Percentiles rank a stretch among this genome's conserved stretches.
These are phyloP conservation scores for Lasiurus cinereus DNA, from an alignment of 2,113 vertebrate species.

Conservation along the genomic window DNA sequence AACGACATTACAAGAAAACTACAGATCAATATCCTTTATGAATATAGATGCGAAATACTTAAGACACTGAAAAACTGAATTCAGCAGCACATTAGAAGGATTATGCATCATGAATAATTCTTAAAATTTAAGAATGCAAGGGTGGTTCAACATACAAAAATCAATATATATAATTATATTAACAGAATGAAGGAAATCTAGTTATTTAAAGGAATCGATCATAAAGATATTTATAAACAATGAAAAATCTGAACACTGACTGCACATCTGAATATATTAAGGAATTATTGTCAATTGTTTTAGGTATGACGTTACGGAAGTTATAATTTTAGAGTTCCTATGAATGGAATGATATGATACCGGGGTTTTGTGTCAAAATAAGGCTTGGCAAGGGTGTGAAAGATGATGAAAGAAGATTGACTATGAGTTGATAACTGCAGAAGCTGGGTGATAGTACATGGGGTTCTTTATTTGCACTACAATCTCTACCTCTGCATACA, in stretches of 20 bases:
- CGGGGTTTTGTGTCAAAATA: slow-evolving; percentile 4
- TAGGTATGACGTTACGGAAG: neutral
- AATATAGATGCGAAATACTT: neutral
- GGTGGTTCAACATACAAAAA: slow-evolving; percentile 7
- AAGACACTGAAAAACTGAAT: slow-evolving; percentile 8
- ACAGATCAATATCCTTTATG: neutral
- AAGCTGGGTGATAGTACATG: neutral
- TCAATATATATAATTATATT: neutral
- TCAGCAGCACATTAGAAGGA: neutral
- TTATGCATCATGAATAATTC: neutral
- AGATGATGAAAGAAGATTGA: neutral
- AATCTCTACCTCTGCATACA: neutral
- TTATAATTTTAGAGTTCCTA: neutral
- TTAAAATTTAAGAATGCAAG: neutral
- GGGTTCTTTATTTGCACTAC: neutral
- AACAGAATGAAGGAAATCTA: neutral
- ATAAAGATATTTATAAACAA: neutral
- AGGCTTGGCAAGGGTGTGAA: neutral
- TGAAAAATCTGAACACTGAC: neutral
- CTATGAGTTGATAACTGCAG: neutral
- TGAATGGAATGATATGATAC: neutral
- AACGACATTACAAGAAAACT: slow-evolving; percentile 23
- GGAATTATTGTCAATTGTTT: neutral
- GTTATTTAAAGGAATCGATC: slow-evolving; percentile 22
- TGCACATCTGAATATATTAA: neutral